Conservation (phyloP, 2,113 vertebrate species). For the Phaetusa simplex region DNA sequence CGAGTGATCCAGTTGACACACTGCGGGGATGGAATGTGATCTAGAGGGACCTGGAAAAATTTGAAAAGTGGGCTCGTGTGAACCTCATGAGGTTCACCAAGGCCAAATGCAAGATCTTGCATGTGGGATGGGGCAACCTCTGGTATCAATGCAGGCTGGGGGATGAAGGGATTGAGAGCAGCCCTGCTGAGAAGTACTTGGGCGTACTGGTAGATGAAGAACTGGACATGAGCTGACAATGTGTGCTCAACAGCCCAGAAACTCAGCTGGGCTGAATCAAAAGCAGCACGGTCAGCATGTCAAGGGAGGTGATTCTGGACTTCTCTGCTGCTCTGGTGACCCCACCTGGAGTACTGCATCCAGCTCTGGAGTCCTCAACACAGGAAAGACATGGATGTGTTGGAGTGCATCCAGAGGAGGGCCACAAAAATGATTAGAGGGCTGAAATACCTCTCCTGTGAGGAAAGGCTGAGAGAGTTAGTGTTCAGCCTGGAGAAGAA, state of each 20-base stretch:
- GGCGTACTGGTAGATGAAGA: background rate
- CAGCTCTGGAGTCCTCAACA: background rate
- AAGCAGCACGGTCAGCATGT: background rate
- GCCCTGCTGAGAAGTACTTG: background rate
- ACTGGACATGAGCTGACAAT: background rate
- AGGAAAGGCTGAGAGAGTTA: background rate
- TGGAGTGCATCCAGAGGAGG: background rate
- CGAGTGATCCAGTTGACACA: accelerated
- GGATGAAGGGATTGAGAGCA: background rate
- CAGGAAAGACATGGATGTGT: background rate
- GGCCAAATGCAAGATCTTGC: background rate
- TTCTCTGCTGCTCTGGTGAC: background rate
- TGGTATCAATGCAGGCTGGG: no score
- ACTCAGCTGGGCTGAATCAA: background rate
- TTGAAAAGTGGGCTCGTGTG: background rate
- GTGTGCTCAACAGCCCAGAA: background rate
- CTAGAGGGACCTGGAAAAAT: background rate
- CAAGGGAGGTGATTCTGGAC: background rate
- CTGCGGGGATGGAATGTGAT: background rate
- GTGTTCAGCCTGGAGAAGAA: background rate
- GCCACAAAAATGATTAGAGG: background rate
- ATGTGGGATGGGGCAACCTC: background rate
- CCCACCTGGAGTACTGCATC: background rate
- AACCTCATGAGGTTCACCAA: background rate
- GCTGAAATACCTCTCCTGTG: background rate